Evolutionary conservation across 2,888 invertebrate genomes (phyloP), one percentile per base, ranked within the genome.

Genomic region (Apotomis betuletana): DNA sequence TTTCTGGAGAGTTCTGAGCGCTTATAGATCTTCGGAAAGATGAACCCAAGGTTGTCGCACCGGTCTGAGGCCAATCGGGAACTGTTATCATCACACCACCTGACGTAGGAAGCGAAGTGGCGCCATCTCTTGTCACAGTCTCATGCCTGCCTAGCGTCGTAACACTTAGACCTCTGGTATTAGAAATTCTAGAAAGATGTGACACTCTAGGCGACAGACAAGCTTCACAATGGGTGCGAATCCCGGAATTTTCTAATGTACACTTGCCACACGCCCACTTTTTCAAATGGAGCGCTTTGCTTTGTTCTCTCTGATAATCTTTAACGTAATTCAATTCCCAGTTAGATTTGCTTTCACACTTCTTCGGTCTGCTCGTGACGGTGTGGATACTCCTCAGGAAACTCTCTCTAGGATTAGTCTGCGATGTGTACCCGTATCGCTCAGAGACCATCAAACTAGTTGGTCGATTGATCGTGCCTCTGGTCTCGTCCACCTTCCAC

Each of bases 261-360:
- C 97, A 97, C 80, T 96, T 94, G 78, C 94, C 94, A 82, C 96
- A 96, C 12, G 95, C 94, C 96, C 96, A 96, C 65, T 94, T 94
- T 78, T 93, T 92, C 77, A 91, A 81, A 81, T 92, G 90, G 65
- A 91, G 75, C 41, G 86, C 90, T 73, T 80, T 88, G 73, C 91
- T 90, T 77, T 92, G 91, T 75, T 93, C 92, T 68, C 85, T 86
- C 74, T 92, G 92, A 75, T 92, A 94, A 57, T 93, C 91, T 73
- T 93, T 90, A 0, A 90, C 89, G 77, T 93, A 93, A 81, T 91
- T 90, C 70, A 92, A 76, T 75, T 94, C 93, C 92, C 93, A 93
- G 81, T 93, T 92, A 0, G 91, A 92, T 75, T 91, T 91, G 76
- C 91, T 90, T 62, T 92, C 91, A 69, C 88, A 87, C 79, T 90